Conservation (phyloP, 2,113 vertebrate species). For the Jaculus jaculus region DNA sequence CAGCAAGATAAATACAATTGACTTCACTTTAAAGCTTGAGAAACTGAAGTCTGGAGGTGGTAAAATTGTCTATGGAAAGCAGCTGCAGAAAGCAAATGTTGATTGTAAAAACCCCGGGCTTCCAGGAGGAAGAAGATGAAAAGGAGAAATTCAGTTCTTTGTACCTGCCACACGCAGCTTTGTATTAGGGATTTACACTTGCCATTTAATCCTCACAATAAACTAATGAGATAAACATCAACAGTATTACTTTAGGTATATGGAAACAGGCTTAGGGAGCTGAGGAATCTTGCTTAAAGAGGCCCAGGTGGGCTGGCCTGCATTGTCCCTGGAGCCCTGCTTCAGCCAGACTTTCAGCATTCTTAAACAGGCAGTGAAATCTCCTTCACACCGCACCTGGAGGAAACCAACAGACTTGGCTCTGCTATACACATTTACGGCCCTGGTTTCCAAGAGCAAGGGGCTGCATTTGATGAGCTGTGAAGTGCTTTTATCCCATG, state of each 20-base stretch:
- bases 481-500: conserved; percentile 51
- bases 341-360: neutral
- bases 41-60: neutral
- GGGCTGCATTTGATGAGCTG: conserved; percentile 40
- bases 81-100: neutral
- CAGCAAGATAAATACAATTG: neutral
- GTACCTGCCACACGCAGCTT: neutral
- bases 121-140: neutral
- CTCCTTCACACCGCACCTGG: neutral
- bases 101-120: neutral
- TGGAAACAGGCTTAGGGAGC: neutral
- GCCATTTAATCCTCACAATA: neutral
- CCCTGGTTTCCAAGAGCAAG: conserved; percentile 47
- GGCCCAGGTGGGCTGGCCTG: neutral
- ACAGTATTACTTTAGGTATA: neutral
- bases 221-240: conserved; percentile 12
- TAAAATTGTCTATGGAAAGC: neutral
- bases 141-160: neutral
- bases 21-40: neutral
- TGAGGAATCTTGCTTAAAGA: neutral
- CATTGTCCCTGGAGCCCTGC: neutral
- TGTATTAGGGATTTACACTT: neutral
- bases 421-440: neutral
- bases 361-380: neutral
- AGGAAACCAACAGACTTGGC: neutral